A percentile compares a stretch with the other conserved stretches of the same genome.
phyloP scores from a whole-genome alignment of 2,113 vertebrate species.

The Leiothrix lutea region DNA sequence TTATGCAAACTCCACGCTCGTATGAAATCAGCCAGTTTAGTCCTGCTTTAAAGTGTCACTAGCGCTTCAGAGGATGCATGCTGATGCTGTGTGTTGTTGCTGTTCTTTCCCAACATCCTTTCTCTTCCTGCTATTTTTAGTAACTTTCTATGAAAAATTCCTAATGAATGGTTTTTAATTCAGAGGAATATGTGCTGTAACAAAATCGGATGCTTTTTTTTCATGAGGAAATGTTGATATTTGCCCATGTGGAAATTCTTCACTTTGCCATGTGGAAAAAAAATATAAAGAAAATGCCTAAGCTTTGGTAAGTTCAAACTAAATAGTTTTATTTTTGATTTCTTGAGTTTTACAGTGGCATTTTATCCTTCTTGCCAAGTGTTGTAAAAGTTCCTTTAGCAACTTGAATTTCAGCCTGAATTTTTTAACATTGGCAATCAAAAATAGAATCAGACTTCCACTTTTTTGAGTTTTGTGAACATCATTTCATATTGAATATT shows the following conservation, averaged over 20 bases:
- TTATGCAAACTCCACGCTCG: neutral
- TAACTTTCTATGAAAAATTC: slow-evolving; percentile 6
- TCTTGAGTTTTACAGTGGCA: slow-evolving; percentile 48
- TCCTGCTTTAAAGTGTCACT: neutral
- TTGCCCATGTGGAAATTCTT: neutral
- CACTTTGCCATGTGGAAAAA: neutral
- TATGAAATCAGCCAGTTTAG: neutral
- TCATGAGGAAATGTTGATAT: neutral
- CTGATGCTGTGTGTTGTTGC: neutral
- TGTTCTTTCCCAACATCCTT: neutral
- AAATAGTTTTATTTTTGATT: slow-evolving; percentile 6
- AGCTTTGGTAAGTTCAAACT: neutral
- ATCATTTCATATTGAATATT: neutral
- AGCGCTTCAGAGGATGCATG: neutral
- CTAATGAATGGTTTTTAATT: neutral
- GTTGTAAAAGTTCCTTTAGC: slow-evolving; percentile 26
- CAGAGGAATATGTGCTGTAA: neutral
- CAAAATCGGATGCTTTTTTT: neutral
- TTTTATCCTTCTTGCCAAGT: slow-evolving; percentile 30
- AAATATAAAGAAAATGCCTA: neutral
- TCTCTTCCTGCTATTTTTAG: neutral
- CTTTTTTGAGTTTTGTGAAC: neutral
- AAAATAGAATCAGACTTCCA: slow-evolving; percentile 31
- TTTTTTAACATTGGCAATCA: slow-evolving; percentile 10
- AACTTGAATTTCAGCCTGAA: slow-evolving; percentile 39